Evolutionary conservation across 2,888 invertebrate genomes (phyloP).

Genomic region (Lycaena phlaeas): DNA sequence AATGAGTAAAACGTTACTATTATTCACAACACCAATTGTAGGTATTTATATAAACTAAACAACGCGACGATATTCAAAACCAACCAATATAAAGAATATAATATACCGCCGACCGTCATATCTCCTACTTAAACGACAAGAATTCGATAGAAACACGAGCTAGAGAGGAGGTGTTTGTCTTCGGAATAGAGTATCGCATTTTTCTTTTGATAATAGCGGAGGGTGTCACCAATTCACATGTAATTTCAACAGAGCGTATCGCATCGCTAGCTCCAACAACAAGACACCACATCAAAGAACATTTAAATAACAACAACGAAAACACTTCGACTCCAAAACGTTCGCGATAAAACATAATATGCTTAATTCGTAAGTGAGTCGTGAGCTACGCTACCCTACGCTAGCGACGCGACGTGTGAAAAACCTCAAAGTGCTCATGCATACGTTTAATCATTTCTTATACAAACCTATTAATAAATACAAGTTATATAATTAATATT

Average conservation of each 20-base stretch:
- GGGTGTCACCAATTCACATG: slow-evolving; percentile 15
- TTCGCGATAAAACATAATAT: slow-evolving; percentile 35
- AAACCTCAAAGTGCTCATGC: too few relatives aligned
- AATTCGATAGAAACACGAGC: slow-evolving; percentile 5
- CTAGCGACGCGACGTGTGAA: too few relatives aligned
- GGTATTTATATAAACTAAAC: too few relatives aligned
- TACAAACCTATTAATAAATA: too few relatives aligned
- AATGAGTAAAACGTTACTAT: too few relatives aligned
- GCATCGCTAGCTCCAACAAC: slow-evolving; percentile 22
- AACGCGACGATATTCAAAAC: too few relatives aligned
- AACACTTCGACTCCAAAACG: slow-evolving; percentile 37
- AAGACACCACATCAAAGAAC: slow-evolving; percentile 45
- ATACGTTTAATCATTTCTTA: too few relatives aligned
- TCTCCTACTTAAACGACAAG: background rate
- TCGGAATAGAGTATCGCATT: slow-evolving; percentile 10
- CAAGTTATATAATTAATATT: too few relatives aligned
- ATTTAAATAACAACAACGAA: slow-evolving; percentile 46
- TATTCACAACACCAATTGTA: too few relatives aligned
- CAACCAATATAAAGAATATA: slow-evolving; percentile 2
- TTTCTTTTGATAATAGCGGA: slow-evolving; percentile 18
- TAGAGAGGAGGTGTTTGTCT: slow-evolving; percentile 1
- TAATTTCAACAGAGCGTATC: slow-evolving; percentile 20
- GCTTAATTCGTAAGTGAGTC: slow-evolving; percentile 19
- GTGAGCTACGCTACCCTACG: too few relatives aligned
- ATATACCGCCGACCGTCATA: slow-evolving; percentile 2